These are phyloP conservation scores for Papilio xuthus DNA, from an alignment of 1,140 invertebrate species.

Conservation along the genomic window DNA sequence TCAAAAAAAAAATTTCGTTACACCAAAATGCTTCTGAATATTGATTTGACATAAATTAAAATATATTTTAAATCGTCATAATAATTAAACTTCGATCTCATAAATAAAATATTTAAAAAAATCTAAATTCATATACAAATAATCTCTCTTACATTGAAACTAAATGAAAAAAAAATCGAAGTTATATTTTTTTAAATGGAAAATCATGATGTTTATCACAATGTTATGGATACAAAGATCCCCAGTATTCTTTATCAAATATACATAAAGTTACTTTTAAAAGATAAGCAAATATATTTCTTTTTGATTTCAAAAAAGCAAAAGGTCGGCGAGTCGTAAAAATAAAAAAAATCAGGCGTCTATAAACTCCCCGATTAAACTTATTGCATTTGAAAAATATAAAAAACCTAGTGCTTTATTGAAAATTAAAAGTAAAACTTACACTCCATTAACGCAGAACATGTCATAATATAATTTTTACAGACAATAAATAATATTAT, in stretches of 20 bases:
- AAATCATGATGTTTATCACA: slow-evolving; percentile 80
- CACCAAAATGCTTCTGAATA: slow-evolving; percentile 73
- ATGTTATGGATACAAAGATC: slow-evolving; percentile 74
- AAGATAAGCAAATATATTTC: slow-evolving; percentile 62
- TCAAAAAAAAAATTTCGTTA: slow-evolving; percentile 64
- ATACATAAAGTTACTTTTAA: slow-evolving; percentile 76
- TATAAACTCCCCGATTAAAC: neutral
- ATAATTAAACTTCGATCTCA: slow-evolving; percentile 11
- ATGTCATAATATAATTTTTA: slow-evolving; percentile 46
- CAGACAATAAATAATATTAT: neutral
- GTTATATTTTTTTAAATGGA: slow-evolving; percentile 71
- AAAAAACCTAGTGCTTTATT: slow-evolving; percentile 74
- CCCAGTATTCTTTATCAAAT: slow-evolving; percentile 74
- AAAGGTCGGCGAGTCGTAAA: slow-evolving; percentile 56
- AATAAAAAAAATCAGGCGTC: slow-evolving; percentile 43
- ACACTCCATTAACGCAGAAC: slow-evolving; percentile 74
- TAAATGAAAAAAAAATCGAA: slow-evolving; percentile 61
- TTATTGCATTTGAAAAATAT: slow-evolving; percentile 47
- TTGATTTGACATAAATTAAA: slow-evolving; percentile 68
- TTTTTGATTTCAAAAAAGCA: slow-evolving; percentile 73
- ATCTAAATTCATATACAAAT: slow-evolving; percentile 78
- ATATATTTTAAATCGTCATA: neutral
- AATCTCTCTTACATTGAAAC: slow-evolving; percentile 70
- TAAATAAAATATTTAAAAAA: slow-evolving; percentile 57
- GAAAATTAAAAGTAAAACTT: slow-evolving; percentile 62